Percentiles rank a stretch among this genome's conserved stretches.
Conservation (phyloP, 1,140 invertebrate species). For the Polypedilum vanderplanki region DNA sequence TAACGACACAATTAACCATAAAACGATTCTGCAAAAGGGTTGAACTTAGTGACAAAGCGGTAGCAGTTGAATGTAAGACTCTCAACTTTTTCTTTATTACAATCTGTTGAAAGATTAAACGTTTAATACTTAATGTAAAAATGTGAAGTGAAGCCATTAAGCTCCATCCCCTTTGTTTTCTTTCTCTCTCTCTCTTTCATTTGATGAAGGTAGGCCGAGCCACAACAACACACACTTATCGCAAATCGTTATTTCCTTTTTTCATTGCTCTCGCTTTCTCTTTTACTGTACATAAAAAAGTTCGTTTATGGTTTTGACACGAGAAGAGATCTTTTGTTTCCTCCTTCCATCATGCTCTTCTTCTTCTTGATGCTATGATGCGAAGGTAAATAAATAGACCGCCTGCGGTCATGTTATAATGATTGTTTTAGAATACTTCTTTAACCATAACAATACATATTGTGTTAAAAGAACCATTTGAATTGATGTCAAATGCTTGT, state of each 20-base stretch:
- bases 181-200: not conserved
- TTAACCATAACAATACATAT: no score
- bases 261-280: not conserved
- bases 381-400: not conserved
- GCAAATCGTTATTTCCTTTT: slow-evolving; percentile 8
- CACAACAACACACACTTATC: slow-evolving; percentile 1
- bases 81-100: not conserved
- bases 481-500: no score
- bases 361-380: not conserved
- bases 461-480: no score
- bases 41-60: not conserved
- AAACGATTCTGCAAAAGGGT: not conserved
- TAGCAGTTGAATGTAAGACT: not conserved
- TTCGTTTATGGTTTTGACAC: slow-evolving; percentile 12
- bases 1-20: slow-evolving; percentile 6
- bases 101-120: slow-evolving; percentile 14
- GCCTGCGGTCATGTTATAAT: slow-evolving; percentile 18
- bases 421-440: not conserved
- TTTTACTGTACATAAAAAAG: not conserved
- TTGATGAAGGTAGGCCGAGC: slow-evolving; percentile 9
- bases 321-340: not conserved
- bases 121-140: slow-evolving; percentile 6
- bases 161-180: not conserved
- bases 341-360: not conserved
- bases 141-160: slow-evolving; percentile 12